Evolutionary conservation across 2,888 invertebrate genomes (phyloP).

Genomic region (Brenthis daphne): DNA sequence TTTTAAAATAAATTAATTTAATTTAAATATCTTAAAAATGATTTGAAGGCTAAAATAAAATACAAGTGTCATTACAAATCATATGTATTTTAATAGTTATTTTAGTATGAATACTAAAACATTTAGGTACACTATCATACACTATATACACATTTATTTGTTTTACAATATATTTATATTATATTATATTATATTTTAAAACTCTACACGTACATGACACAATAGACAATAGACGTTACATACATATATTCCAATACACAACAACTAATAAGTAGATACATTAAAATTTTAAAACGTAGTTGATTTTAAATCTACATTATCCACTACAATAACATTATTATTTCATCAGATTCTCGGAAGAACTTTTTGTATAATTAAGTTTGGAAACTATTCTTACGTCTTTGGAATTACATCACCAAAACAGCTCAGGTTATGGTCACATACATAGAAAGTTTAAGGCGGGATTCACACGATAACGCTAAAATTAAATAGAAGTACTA

Average conservation of each 20-base stretch:
- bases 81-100: constrained; percentile 60
- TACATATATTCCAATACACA: constrained; percentile 38
- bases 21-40: background rate
- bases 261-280: constrained; percentile 35
- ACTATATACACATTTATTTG: constrained; percentile 68
- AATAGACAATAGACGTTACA: constrained; percentile 36
- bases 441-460: constrained; percentile 69
- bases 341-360: constrained; percentile 36
- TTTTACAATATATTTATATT: constrained; percentile 43
- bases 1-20: background rate
- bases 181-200: constrained; percentile 45
- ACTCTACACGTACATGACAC: constrained; percentile 46
- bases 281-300: constrained; percentile 42
- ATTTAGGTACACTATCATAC: constrained; percentile 68
- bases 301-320: constrained; percentile 36
- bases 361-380: constrained; percentile 58
- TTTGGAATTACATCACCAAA: constrained; percentile 82
- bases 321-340: constrained; percentile 34
- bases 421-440: constrained; percentile 80
- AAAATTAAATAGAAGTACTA: constrained; percentile 45
- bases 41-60: constrained; percentile 30
- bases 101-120: constrained; percentile 56
- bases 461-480: constrained; percentile 65
- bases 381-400: constrained; percentile 78
- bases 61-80: constrained; percentile 50